Base-by-base conservation (phyloP, 1,140 invertebrate species). In the Ceratosolen fusciceps region DNA sequence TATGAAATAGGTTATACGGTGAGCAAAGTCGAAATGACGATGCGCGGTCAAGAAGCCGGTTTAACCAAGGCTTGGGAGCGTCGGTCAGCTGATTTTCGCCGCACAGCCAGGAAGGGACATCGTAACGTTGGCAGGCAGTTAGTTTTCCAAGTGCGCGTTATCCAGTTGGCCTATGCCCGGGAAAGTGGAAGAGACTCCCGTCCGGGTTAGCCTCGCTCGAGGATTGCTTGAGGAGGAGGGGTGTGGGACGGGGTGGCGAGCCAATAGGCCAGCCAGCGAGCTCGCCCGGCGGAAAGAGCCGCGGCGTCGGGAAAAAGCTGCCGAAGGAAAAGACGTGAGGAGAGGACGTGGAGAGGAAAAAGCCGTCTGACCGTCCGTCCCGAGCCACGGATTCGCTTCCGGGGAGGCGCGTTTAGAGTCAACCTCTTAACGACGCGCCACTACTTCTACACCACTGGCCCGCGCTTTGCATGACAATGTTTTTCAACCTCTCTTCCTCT, bases 1-100 rank as follows among this genome's bases (percentile, higher is more conserved):
- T n/a, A n/a, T n/a, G n/a, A n/a, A n/a, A n/a, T n/a, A n/a, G n/a
- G n/a, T n/a, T n/a, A n/a, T n/a, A n/a, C n/a, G n/a, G 52, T 34
- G 26, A n/a, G 68, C 54, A 26, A 31, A 70, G 52, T 71, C 52
- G 8, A 43, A 77, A 70, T 70, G 34, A 70, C n/a, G 65, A 58
- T 43, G 34, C 72, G 76, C 76, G 68, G 72, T 72, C 62, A n/a
- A 19, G 73, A 21, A 47, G 16, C 34, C 31, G 62, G 56, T 60
- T 1, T 60, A 58, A n/a, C 24, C 47, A 14, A 1, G 56, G 56
- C n/a, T n/a, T 2, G 8, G 29, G 14, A 60, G 56, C 2, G 16
- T 54, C 52, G 52, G 65, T 47, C 74, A 68, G 74, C 74, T 76
- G 74, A 76, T 68, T 76, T 65, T 68, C 29, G 74, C 74, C 2